Conservation (phyloP, 2,113 vertebrate species). For the Pteruthius melanotis region DNA sequence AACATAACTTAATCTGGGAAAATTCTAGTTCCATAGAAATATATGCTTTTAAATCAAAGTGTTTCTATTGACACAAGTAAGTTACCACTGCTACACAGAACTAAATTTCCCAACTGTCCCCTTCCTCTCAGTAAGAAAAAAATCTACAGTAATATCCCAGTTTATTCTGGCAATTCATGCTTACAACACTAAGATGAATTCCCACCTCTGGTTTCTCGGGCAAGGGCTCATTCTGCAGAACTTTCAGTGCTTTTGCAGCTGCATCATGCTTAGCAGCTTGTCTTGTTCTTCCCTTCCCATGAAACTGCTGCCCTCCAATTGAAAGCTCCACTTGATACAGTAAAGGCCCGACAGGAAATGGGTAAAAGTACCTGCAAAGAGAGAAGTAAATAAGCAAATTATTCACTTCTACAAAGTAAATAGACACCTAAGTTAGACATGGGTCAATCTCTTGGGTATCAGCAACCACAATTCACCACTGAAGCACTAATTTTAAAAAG, state of each 20-base stretch:
- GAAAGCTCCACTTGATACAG: slow-evolving; percentile 96
- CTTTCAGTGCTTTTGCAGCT: slow-evolving; percentile 90
- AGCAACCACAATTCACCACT: not conserved
- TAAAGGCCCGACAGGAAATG: slow-evolving; percentile 92
- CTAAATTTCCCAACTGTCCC: not conserved
- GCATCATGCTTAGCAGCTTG: slow-evolving; percentile 95
- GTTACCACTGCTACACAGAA: not conserved
- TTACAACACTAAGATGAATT: not conserved
- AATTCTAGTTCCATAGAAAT: not conserved
- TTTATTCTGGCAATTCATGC: not conserved
- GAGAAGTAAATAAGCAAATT: not conserved
- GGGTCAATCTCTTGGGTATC: not conserved
- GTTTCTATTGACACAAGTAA: not conserved
- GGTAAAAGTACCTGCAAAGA: slow-evolving; percentile 91
- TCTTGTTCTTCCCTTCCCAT: slow-evolving; percentile 93
- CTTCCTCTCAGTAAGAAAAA: not conserved
- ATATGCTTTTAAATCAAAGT: not conserved
- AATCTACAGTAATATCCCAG: not conserved
- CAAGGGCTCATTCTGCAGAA: slow-evolving; percentile 90
- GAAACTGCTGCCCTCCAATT: slow-evolving; percentile 94
- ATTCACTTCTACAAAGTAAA: not conserved
- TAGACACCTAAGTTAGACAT: not conserved
- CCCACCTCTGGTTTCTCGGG: slow-evolving; percentile 88
- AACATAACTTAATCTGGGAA: not conserved
- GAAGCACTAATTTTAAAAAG: not conserved